Conservation (phyloP, 2,113 vertebrate species). For the Oxyruncus cristatus region DNA sequence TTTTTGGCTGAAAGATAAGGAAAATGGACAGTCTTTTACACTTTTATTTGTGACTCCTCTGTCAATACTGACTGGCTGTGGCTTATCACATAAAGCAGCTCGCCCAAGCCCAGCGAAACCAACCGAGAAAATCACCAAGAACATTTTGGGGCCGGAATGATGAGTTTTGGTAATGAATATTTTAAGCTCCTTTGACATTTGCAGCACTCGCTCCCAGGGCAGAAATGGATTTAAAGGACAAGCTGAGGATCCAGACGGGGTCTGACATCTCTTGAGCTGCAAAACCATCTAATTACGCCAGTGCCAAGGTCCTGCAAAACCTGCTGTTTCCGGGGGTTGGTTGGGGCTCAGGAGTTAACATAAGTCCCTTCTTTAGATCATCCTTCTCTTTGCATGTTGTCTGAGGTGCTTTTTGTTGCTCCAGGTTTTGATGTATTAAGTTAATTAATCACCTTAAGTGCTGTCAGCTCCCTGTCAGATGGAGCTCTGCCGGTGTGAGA, state of each 20-base stretch:
- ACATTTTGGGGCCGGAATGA: background rate
- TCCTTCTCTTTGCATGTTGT: background rate
- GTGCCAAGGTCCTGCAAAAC: background rate
- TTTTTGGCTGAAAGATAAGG: background rate
- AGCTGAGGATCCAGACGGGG: background rate
- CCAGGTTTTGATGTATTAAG: background rate
- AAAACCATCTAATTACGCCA: background rate
- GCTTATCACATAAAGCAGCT: background rate
- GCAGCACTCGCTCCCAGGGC: background rate
- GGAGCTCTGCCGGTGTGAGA: background rate
- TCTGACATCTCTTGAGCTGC: background rate
- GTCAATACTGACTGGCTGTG: background rate
- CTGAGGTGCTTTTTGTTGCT: background rate
- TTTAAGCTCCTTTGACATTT: slow-evolving; percentile 33
- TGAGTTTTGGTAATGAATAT: slow-evolving; percentile 33
- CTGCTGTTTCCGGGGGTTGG: background rate
- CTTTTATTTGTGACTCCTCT: background rate
- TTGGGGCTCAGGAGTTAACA: background rate
- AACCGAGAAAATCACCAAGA: background rate
- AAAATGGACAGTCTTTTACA: background rate
- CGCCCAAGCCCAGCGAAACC: background rate
- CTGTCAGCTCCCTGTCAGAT: background rate
- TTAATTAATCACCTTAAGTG: background rate
- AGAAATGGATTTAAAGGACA: background rate
- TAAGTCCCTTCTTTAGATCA: background rate